These are phyloP conservation scores for Smutsia gigantea DNA, from an alignment of 2,797 vertebrate species.

Conservation along the genomic window DNA sequence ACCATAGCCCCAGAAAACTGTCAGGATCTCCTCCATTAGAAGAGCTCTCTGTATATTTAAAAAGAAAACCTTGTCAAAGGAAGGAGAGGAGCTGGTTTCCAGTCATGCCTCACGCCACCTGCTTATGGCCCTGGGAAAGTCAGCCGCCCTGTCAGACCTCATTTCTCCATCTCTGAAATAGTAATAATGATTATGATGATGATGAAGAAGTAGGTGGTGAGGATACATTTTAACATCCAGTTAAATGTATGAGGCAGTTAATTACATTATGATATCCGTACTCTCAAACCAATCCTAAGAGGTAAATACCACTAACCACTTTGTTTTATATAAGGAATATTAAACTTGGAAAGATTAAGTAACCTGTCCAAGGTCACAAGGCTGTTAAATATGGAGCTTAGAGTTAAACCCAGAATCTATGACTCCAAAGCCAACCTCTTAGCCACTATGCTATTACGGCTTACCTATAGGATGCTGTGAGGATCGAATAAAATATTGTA, in stretches of 20 bases:
- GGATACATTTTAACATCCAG: neutral
- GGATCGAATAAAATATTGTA: neutral
- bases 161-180: conserved; percentile 36
- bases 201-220: neutral
- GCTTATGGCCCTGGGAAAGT: neutral
- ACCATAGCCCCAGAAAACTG: neutral
- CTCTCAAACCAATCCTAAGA: neutral
- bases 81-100: neutral
- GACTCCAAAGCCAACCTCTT: neutral
- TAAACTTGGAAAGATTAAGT: neutral
- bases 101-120: neutral
- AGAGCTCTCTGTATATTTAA: neutral
- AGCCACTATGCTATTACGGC: neutral
- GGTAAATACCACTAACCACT: neutral
- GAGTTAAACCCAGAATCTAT: neutral
- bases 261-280: neutral
- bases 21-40: neutral
- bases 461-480: neutral
- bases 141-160: neutral
- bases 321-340: neutral
- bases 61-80: neutral
- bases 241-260: neutral
- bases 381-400: neutral
- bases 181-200: neutral
- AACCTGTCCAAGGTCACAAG: neutral